A percentile compares a stretch with the other conserved stretches of the same genome.
These are phyloP conservation scores for Limnephilus lunatus DNA, from an alignment of 2,888 invertebrate species.

Conservation along the genomic window DNA sequence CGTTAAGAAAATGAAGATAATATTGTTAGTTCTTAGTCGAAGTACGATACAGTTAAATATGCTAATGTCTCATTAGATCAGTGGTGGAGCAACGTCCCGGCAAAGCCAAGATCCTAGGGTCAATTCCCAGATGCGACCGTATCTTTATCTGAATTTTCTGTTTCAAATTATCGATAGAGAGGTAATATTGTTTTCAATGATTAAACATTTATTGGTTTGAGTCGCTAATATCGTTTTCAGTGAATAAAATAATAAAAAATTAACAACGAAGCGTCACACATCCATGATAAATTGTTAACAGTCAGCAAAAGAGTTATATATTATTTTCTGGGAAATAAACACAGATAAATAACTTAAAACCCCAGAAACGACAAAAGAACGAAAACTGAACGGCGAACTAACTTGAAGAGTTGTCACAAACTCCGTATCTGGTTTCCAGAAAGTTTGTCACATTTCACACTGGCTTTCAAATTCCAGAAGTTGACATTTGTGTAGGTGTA, in stretches of 20 bases:
- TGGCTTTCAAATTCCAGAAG: background rate
- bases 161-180: no score
- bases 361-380: background rate
- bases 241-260: background rate
- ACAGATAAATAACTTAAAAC: background rate
- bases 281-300: background rate
- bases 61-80: no score
- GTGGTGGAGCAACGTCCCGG: no score
- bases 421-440: background rate
- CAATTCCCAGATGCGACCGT: no score
- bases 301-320: background rate
- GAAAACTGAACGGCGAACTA: background rate
- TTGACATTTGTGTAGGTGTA: background rate
- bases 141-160: no score
- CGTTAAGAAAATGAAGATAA: no score
- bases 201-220: no score
- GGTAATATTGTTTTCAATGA: no score
- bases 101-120: no score
- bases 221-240: no score
- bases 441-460: background rate
- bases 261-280: background rate
- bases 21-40: no score
- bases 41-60: no score
- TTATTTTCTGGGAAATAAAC: background rate
- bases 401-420: background rate